These are phyloP conservation scores for Pachyrhynchus sulphureomaculatus DNA, from an alignment of 1,140 invertebrate genomes.

Conservation along the genomic window DNA sequence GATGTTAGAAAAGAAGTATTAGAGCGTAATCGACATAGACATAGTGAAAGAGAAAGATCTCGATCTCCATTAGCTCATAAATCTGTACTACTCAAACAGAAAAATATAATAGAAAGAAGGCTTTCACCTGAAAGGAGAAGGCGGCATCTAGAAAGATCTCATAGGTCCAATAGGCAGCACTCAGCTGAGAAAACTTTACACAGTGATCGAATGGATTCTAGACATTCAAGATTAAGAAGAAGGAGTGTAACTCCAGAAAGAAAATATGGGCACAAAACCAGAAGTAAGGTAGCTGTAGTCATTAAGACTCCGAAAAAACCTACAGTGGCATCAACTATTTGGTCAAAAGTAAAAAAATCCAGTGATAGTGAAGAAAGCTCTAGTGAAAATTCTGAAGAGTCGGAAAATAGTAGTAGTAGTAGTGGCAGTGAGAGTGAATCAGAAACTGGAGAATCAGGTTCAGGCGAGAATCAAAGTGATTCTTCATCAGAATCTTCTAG, in stretches of 20 bases:
- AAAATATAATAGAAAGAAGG: not conserved
- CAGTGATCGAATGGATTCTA: slow-evolving; percentile 23
- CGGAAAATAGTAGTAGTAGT: slow-evolving; percentile 8
- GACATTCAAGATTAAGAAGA: slow-evolving; percentile 7
- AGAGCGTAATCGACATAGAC: not conserved
- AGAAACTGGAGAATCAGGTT: slow-evolving; percentile 15
- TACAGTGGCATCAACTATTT: slow-evolving; percentile 48
- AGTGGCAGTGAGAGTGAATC: slow-evolving; percentile 14
- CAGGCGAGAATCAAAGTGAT: slow-evolving; percentile 20
- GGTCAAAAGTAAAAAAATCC: slow-evolving; percentile 39
- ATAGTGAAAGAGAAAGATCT: not conserved
- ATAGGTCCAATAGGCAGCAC: not conserved
- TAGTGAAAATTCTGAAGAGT: slow-evolving; percentile 20
- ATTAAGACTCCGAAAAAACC: slow-evolving; percentile 48
- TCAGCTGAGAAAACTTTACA: slow-evolving; percentile 24
- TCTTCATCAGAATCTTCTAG: slow-evolving; percentile 17
- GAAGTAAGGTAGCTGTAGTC: slow-evolving; percentile 48
- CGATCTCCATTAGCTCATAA: not conserved
- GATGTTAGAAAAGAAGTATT: slow-evolving; percentile 10
- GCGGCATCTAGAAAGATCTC: not conserved
- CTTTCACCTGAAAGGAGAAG: not conserved
- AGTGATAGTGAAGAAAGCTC: slow-evolving; percentile 5
- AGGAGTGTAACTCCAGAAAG: slow-evolving; percentile 32
- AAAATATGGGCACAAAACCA: slow-evolving; percentile 33
- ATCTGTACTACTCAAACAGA: not conserved